phyloP scores from a whole-genome alignment of 1,140 invertebrate species.

The Drosophila leontia region DNA sequence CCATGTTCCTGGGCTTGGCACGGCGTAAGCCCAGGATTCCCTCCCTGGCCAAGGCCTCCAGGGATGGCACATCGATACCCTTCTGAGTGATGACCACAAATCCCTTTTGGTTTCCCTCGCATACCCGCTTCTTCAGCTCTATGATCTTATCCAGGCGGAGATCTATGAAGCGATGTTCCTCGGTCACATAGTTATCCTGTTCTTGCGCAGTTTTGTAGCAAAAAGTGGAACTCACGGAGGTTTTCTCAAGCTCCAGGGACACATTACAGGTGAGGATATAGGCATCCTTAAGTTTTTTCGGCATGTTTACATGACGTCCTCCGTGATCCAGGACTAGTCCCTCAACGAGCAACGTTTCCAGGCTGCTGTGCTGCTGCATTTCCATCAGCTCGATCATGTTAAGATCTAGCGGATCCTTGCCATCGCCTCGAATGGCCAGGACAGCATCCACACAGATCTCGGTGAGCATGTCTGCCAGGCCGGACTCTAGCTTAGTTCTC shows the following conservation, averaged over 20 bases:
- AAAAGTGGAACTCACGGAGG: slow-evolving; percentile 98
- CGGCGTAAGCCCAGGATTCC: slow-evolving; percentile 97
- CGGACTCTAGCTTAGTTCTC: slow-evolving; percentile 95
- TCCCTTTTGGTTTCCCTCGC: slow-evolving; percentile 97
- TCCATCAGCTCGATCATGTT: slow-evolving; percentile 99
- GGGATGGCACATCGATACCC: slow-evolving; percentile 98
- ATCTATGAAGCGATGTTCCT: slow-evolving; percentile 98
- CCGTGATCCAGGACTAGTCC: slow-evolving; percentile 99
- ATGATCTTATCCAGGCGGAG: slow-evolving; percentile 98
- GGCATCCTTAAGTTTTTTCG: slow-evolving; percentile 96
- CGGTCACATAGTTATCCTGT: slow-evolving; percentile 96
- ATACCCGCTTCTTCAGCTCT: slow-evolving; percentile 97
- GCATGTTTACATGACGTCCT: slow-evolving; percentile 99
- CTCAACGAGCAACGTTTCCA: slow-evolving; percentile 94
- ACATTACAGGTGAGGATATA: slow-evolving; percentile 99
- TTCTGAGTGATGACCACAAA: slow-evolving; percentile 99
- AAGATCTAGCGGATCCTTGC: slow-evolving; percentile 91
- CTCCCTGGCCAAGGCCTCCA: slow-evolving; percentile 98
- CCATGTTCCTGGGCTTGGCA: slow-evolving; percentile 99
- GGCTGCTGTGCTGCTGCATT: slow-evolving; percentile 99
- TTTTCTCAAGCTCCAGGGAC: slow-evolving; percentile 99
- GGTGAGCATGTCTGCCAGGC: slow-evolving; percentile 95
- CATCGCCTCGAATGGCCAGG: slow-evolving; percentile 90
- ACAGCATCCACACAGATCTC: slow-evolving; percentile 97
- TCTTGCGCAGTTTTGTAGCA: slow-evolving; percentile 99